Base-by-base conservation (phyloP, 2,797 vertebrate genomes). In the Siniperca scherzeri region DNA sequence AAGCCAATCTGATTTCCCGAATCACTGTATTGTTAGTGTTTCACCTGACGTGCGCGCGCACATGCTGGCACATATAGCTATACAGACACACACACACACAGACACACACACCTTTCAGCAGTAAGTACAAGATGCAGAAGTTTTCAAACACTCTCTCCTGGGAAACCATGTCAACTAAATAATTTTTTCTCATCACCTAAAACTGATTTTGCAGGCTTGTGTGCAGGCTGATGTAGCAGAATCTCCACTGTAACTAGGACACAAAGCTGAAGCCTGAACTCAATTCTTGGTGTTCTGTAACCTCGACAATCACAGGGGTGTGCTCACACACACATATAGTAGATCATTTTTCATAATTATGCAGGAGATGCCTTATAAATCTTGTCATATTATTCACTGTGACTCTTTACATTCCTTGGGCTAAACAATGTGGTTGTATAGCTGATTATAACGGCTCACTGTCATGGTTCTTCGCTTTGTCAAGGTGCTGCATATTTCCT, bases 1-100 rank as follows among this genome's bases (percentile, higher is more conserved):
- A 94, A 95, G 87, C 71, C 85, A 83, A 89, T 87, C 88, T 95
- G 92, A 95, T 95, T 94, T 93, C 89, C 81, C 88, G 84, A 94
- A 95, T 95, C 93, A 93, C 87, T 79, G 80, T 77, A 92, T 95
- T 95, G 92, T 93, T 91, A 81, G 90, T 62, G 82, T 86, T 89
- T 72, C 81, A 88, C 82, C 77, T 89, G 84, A 86, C 17, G 30
- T 70, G 56, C 60, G 50, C 74, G 36, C 42, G 48, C 81, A 76
- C 73, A 70, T 17, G 68, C 75, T 78, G 69, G 59, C 25, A 78
- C 66, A 66, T 17, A 60, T 38, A 74, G 67, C 70, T 36, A 56
- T 7, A 70, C 44, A 81, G 59, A 80, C 70, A 78, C 77, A 50
- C 38, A 48, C 60, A 80, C 65, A 59, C 33, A 38, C 70, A 81